A percentile compares a stretch with the other conserved stretches of the same genome.
These are phyloP conservation scores for Prionailurus viverrinus DNA, from an alignment of 2,113 vertebrate genomes.

Conservation along the genomic window DNA sequence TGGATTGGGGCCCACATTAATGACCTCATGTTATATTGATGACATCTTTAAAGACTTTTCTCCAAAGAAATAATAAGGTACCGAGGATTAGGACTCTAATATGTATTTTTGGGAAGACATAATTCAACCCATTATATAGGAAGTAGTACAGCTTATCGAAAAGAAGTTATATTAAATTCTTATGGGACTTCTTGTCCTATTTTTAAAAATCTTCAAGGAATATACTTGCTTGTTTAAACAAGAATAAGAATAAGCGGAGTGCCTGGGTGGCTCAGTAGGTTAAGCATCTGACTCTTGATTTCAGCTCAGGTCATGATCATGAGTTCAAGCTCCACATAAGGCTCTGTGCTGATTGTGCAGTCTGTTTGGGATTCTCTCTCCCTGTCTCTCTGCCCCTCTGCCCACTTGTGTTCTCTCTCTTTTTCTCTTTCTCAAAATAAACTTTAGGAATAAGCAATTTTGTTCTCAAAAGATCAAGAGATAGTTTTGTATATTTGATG, in stretches of 20 bases:
- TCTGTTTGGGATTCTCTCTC: too few species aligned
- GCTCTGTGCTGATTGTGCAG: too few species aligned
- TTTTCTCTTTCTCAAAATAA: too few species aligned
- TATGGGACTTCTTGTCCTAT: not conserved
- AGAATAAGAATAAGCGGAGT: not conserved
- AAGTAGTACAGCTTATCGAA: not conserved
- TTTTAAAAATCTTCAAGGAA: not conserved
- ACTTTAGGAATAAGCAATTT: not conserved
- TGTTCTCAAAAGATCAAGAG: not conserved
- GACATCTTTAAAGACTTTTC: not conserved
- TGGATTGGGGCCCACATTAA: not conserved
- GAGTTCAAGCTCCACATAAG: too few species aligned
- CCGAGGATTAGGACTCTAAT: not conserved
- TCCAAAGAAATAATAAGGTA: not conserved
- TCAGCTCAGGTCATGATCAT: too few species aligned
- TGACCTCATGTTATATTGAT: not conserved
- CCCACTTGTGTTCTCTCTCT: too few species aligned
- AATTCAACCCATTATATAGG: not conserved
- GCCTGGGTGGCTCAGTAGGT: too few species aligned
- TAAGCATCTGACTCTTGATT: too few species aligned
- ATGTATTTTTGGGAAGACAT: not conserved
- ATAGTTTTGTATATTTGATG: not conserved
- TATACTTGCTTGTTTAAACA: not conserved
- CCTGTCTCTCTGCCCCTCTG: too few species aligned
- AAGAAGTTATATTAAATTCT: not conserved